Evolutionary conservation across 2,888 invertebrate genomes (phyloP).

Genomic region (Copidosoma aretas): DNA sequence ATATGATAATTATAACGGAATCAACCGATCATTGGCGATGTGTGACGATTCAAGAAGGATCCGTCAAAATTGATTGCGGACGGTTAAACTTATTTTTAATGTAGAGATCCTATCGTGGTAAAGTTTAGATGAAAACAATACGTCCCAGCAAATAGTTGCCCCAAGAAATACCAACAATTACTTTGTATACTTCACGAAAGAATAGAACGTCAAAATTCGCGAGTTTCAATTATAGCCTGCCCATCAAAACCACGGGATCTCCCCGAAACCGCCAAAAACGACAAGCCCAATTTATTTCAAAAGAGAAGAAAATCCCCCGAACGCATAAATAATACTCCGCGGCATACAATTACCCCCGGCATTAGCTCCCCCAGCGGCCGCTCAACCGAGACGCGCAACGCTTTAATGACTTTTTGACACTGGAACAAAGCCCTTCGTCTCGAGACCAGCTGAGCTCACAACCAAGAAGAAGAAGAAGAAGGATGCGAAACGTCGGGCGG

Average conservation of each 20-base stretch:
- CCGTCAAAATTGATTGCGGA: too few species aligned
- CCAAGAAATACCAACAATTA: too few species aligned
- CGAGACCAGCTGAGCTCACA: neutral
- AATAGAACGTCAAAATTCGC: too few species aligned
- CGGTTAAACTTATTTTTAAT: too few species aligned
- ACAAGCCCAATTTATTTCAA: constrained; percentile 17
- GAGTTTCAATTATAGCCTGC: neutral
- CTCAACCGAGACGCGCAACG: constrained; percentile 6
- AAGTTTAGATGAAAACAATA: too few species aligned
- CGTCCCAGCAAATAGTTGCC: too few species aligned
- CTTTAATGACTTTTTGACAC: constrained; percentile 37
- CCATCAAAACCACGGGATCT: neutral
- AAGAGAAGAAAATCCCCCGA: constrained; percentile 11
- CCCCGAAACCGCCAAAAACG: constrained; percentile 12
- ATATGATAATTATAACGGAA: too few species aligned
- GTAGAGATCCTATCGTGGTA: too few species aligned
- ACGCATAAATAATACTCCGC: constrained; percentile 30
- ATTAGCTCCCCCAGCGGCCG: neutral
- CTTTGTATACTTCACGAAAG: too few species aligned
- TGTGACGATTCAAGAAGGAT: too few species aligned
- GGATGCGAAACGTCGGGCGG: neutral
- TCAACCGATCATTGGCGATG: too few species aligned
- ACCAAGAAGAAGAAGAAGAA: neutral
- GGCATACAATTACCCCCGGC: constrained; percentile 28
- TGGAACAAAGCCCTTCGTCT: constrained; percentile 3